Conservation (phyloP, 2,888 invertebrate species). For the Bombyx huttoni region DNA sequence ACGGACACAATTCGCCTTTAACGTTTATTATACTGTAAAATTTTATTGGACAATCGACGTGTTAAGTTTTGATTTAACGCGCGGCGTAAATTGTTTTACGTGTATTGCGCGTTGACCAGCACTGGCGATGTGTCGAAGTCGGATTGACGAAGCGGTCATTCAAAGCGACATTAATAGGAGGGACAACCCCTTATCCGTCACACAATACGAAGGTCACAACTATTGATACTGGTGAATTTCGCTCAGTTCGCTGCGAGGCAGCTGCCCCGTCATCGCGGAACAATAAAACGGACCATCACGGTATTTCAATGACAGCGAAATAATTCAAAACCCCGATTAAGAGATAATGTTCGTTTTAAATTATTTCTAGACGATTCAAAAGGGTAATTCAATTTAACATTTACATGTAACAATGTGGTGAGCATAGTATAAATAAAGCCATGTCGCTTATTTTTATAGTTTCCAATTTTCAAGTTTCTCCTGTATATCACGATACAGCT, state of each 20-base stretch:
- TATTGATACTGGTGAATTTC: not conserved
- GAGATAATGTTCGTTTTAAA: not conserved
- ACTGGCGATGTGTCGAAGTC: not conserved
- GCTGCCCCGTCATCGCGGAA: conserved; percentile 33
- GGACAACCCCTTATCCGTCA: not conserved
- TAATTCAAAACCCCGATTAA: not conserved
- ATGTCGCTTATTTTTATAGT: too few species aligned
- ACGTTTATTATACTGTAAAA: not conserved
- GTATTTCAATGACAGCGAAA: conserved; percentile 18
- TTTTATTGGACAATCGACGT: not conserved
- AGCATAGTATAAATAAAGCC: too few species aligned
- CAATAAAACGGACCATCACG: conserved; percentile 24
- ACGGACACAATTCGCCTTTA: not conserved
- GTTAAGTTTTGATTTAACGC: not conserved
- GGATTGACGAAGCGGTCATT: not conserved
- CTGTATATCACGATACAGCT: too few species aligned
- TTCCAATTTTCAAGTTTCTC: too few species aligned
- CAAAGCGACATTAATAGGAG: not conserved
- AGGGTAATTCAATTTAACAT: too few species aligned
- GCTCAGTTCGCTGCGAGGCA: conserved; percentile 27
- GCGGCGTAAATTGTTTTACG: not conserved
- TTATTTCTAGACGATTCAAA: not conserved
- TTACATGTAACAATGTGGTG: too few species aligned
- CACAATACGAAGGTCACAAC: not conserved
- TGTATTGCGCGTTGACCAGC: not conserved